Percentiles rank a stretch among this genome's conserved stretches.
These are phyloP conservation scores for Diarsia brunnea DNA, from an alignment of 2,888 invertebrate species.

Conservation along the genomic window DNA sequence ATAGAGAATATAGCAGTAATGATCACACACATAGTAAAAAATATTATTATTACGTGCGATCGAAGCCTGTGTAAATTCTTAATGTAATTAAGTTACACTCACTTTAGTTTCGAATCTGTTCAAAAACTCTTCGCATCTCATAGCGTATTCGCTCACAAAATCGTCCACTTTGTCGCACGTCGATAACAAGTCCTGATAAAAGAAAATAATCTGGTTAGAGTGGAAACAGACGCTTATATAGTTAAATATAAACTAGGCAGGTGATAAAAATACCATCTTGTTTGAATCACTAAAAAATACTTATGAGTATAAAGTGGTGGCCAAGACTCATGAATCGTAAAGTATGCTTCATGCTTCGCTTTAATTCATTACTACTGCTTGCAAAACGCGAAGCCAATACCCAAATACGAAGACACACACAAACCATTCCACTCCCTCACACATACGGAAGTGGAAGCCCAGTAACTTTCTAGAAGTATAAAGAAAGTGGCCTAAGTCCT, in stretches of 20 bases:
- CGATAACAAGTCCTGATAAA: constrained; percentile 71
- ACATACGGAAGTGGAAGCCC: background rate
- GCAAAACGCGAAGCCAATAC: background rate
- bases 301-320: background rate
- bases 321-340: background rate
- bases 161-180: constrained; percentile 76
- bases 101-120: constrained; percentile 71
- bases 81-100: constrained; percentile 36
- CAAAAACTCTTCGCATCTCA: constrained; percentile 71
- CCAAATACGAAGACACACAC: background rate
- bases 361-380: background rate
- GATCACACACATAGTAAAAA: background rate
- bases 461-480: background rate
- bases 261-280: background rate
- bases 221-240: background rate
- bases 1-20: background rate
- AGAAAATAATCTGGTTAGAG: background rate
- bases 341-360: background rate
- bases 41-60: background rate
- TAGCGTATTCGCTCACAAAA: constrained; percentile 70
- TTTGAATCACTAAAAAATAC: background rate
- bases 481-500: constrained; percentile 59
- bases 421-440: background rate
- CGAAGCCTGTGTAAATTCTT: background rate
- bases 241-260: background rate